Evolutionary conservation across 2,797 vertebrate species (phyloP), one percentile per base, ranked within the genome.

Genomic region (Agapornis canus): DNA sequence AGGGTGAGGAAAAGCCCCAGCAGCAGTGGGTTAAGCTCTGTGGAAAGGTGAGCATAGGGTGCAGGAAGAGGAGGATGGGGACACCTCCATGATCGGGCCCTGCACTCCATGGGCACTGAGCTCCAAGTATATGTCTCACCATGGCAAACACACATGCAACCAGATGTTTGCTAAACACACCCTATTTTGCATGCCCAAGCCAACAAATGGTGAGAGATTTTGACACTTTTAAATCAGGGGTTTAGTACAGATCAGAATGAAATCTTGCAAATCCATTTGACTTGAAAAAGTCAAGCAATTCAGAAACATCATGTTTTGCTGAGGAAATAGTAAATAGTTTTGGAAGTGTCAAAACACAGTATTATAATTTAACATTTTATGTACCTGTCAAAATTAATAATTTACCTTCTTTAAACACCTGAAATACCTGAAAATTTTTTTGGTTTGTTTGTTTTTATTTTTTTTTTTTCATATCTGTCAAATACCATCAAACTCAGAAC

Each of bases 341-440:
- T 82, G 56, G 35, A 92, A 35, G 40, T 45, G 26, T 82, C 52
- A 82, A 84, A 89, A 72, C 1, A 7, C 12, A 22, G 42, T 29
- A 29, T 57, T 84, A 31, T 42, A 80, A 89, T 81, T 77, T 39
- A 63, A 70, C 0, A 0, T 73, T 93, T 82, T 78, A 93, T 22
- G n/a, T 89, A 54, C 60, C 66, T 89, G 69, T 92, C 78, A 87
- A 77, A 95, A 94, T 70, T 60, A 94, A 73, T 94, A 5, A 87
- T 86, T 84, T 90, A 63, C 70, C 69, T 82, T 82, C 87, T 69
- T 79, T 82, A 71, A 92, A 68, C 57, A 73, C 48, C 10, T 0
- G 0, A 82, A 89, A 85, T 23, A 42, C 31, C 54, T 69, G 47
- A 87, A 87, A 86, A 86, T 35, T 35, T 7, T 35, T 35, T 35